phyloP scores from a whole-genome alignment of 2,888 invertebrate species.

The Priocnemis perturbator region DNA sequence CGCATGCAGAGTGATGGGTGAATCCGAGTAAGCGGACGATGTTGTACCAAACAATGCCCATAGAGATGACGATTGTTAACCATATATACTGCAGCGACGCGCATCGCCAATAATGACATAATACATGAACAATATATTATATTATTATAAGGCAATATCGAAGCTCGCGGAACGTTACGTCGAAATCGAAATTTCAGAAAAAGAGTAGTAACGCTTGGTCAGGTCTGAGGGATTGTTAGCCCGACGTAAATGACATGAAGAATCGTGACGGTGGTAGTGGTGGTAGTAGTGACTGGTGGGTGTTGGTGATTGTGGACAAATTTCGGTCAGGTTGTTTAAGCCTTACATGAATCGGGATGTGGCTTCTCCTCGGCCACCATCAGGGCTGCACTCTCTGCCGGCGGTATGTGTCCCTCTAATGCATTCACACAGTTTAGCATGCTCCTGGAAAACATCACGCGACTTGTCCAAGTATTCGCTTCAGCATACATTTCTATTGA shows the following conservation, averaged over 20 bases:
- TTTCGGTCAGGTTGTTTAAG: slow-evolving; percentile 69
- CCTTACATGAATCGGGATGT: slow-evolving; percentile 89
- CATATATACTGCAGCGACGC: neutral
- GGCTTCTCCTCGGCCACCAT: slow-evolving; percentile 87
- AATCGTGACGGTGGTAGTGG: no score
- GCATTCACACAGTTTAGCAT: slow-evolving; percentile 97
- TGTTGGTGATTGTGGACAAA: slow-evolving; percentile 54
- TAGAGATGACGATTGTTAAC: neutral
- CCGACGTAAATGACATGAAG: slow-evolving; percentile 56
- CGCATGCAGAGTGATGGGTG: slow-evolving; percentile 63
- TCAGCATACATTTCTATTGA: slow-evolving; percentile 53
- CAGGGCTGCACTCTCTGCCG: slow-evolving; percentile 86
- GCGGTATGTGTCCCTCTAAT: slow-evolving; percentile 92
- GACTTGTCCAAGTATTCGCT: slow-evolving; percentile 68
- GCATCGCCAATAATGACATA: neutral
- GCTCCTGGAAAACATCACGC: slow-evolving; percentile 84
- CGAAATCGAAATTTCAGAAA: neutral
- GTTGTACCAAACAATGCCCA: slow-evolving; percentile 49
- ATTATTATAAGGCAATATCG: neutral
- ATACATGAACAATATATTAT: no score
- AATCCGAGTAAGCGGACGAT: slow-evolving; percentile 43
- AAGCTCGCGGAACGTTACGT: neutral
- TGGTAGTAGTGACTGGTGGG: no score
- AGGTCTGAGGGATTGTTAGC: slow-evolving; percentile 63
- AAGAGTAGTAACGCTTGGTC: neutral